phyloP scores from a whole-genome alignment of 2,888 invertebrate genomes.

The Philaethria dido region DNA sequence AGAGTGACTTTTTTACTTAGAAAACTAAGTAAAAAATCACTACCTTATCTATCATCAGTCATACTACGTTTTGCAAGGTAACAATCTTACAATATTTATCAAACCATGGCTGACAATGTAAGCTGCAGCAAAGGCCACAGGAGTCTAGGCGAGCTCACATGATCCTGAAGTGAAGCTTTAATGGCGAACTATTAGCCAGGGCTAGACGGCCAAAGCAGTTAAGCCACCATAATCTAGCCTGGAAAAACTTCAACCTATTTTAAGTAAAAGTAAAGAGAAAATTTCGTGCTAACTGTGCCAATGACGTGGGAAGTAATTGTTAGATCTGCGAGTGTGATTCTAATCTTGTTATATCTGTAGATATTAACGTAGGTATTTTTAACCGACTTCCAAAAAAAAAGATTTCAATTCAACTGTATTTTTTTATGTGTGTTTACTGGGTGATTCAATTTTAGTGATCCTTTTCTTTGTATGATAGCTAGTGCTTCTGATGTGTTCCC shows the following conservation, averaged over 20 bases:
- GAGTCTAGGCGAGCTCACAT: conserved; percentile 51
- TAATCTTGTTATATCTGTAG: background rate
- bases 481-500: too few relatives aligned
- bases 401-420: too few relatives aligned
- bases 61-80: too few relatives aligned
- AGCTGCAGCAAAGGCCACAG: conserved; percentile 49
- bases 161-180: conserved; percentile 58
- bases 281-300: conserved; percentile 7
- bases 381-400: too few relatives aligned
- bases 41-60: background rate
- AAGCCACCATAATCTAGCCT: conserved; percentile 64
- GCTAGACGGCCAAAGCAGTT: conserved; percentile 54
- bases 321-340: background rate
- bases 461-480: too few relatives aligned
- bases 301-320: conserved; percentile 16
- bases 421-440: too few relatives aligned
- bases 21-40: background rate
- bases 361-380: background rate
- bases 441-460: too few relatives aligned
- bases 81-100: conserved; percentile 8
- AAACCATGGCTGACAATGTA: conserved; percentile 37
- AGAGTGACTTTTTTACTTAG: too few relatives aligned
- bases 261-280: conserved; percentile 36
- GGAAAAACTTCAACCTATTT: conserved; percentile 59
- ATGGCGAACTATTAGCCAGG: conserved; percentile 65